A percentile compares a stretch with the other conserved stretches of the same genome.
These are phyloP conservation scores for Petromus typicus DNA, from an alignment of 2,113 vertebrate genomes.

Conservation along the genomic window DNA sequence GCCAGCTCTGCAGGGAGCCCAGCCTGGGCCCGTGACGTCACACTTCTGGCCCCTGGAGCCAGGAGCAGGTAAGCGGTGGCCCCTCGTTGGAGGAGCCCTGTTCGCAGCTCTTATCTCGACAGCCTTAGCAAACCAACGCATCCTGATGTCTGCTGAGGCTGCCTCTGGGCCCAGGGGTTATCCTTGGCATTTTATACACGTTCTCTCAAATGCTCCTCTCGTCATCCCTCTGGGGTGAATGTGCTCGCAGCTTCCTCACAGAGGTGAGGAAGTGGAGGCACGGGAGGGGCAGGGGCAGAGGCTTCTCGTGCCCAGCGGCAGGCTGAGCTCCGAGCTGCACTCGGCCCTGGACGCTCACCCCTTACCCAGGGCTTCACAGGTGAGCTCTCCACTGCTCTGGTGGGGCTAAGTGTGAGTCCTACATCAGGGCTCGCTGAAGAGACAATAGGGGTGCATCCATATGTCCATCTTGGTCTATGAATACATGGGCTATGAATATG, in stretches of 20 bases:
- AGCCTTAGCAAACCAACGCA: not conserved
- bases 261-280: not conserved
- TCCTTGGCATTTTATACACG: not conserved
- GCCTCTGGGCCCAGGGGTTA: not conserved
- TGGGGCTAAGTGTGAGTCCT: not conserved
- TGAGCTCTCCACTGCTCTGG: not conserved
- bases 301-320: not conserved
- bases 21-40: not conserved
- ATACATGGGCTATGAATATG: too few species aligned
- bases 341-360: not conserved
- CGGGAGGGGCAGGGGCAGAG: not conserved
- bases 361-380: not conserved
- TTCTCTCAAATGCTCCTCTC: not conserved
- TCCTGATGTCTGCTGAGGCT: not conserved
- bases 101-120: too few species aligned
- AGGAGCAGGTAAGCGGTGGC: not conserved
- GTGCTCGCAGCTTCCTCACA: not conserved
- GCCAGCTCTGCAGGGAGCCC: too few species aligned
- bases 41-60: not conserved
- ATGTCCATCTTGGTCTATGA: too few species aligned
- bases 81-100: not conserved
- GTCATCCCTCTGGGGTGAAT: not conserved
- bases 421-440: not conserved
- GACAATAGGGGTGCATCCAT: not conserved
- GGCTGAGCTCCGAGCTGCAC: not conserved